Evolutionary conservation across 2,113 vertebrate genomes (phyloP).

Genomic region (Chaenocephalus aceratus): DNA sequence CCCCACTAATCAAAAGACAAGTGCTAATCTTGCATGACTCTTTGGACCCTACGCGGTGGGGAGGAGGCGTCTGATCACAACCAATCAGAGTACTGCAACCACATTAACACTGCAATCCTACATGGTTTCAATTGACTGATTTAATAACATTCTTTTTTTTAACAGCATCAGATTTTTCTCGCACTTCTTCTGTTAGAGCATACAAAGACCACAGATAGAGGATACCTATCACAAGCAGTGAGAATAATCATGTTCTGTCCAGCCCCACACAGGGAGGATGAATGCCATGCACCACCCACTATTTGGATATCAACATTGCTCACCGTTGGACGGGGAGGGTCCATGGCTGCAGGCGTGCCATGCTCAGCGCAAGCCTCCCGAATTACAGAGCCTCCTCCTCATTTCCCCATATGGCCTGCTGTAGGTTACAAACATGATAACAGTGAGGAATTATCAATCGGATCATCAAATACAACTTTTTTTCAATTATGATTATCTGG

Average conservation of each 20-base stretch:
- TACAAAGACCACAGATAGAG: neutral
- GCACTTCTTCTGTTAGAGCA: neutral
- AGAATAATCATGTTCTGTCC: neutral
- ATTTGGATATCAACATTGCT: conserved; percentile 42
- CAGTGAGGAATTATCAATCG: neutral
- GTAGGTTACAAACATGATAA: neutral
- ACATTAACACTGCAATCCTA: conserved; percentile 29
- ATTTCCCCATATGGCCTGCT: conserved; percentile 41
- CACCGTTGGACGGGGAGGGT: conserved; percentile 38
- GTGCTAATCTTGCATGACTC: conserved; percentile 65
- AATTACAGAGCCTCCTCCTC: conserved; percentile 37
- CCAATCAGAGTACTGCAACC: conserved; percentile 28
- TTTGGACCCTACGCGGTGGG: conserved; percentile 6
- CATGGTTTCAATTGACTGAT: conserved; percentile 41
- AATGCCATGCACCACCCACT: conserved; percentile 26
- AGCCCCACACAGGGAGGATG: conserved; percentile 13
- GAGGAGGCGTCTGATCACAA: conserved; percentile 16
- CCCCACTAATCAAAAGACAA: conserved; percentile 68
- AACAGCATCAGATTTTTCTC: neutral
- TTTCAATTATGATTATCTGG: neutral
- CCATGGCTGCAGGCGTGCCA: conserved; percentile 23
- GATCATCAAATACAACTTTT: neutral
- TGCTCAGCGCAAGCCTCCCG: conserved; percentile 46
- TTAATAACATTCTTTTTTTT: conserved; percentile 31
- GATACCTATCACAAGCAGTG: neutral